Percentiles rank a stretch among this genome's conserved stretches.
Conservation (phyloP, 2,113 vertebrate species). For the Dromiciops gliroides region DNA sequence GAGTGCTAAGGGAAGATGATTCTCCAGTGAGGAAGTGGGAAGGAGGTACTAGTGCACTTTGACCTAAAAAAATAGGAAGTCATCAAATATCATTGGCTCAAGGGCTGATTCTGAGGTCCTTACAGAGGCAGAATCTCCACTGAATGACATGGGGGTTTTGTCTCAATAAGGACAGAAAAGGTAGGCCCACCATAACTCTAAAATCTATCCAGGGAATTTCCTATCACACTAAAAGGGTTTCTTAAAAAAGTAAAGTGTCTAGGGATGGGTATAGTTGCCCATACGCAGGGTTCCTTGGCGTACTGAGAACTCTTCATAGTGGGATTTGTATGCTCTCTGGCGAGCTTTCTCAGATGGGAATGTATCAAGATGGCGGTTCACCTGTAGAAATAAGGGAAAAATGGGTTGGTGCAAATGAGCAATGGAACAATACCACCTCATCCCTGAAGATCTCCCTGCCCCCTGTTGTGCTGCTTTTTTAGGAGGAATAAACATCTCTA, state of each 20-base stretch:
- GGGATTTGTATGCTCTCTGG: slow-evolving; percentile 81
- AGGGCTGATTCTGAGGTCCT: not conserved
- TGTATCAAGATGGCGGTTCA: slow-evolving; percentile 87
- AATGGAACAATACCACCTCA: not conserved
- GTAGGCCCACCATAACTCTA: not conserved
- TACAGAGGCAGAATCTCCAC: not conserved
- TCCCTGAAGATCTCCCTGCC: not conserved
- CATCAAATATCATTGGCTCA: not conserved
- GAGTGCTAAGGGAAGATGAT: not conserved
- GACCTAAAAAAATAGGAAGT: not conserved
- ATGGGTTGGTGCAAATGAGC: not conserved
- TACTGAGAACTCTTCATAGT: slow-evolving; percentile 73
- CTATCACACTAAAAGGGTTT: not conserved
- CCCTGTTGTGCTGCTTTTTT: rapidly evolving
- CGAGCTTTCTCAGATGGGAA: slow-evolving; percentile 83
- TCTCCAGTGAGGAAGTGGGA: not conserved
- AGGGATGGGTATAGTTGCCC: slow-evolving; percentile 71
- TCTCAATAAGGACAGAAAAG: not conserved
- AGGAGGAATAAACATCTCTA: not conserved
- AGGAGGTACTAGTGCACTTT: not conserved
- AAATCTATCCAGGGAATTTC: not conserved
- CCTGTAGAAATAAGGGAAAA: slow-evolving; percentile 78
- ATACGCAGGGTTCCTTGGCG: slow-evolving; percentile 75
- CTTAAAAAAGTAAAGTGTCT: not conserved
- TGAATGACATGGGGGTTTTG: too few species aligned